These are phyloP conservation scores for Phyllostomus hastatus DNA, from an alignment of 2,113 vertebrate species.

Conservation along the genomic window DNA sequence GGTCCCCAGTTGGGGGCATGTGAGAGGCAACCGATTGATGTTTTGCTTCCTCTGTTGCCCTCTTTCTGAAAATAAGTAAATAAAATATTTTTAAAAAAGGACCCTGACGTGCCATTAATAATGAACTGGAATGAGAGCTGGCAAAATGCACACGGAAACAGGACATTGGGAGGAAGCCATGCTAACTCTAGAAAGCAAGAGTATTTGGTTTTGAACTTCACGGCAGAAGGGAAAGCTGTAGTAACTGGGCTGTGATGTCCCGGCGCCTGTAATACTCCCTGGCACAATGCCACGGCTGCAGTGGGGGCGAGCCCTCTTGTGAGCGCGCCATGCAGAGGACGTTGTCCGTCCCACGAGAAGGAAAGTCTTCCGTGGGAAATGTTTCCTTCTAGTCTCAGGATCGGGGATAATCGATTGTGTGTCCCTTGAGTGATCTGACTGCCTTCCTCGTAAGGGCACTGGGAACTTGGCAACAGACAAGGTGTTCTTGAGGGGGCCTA, in stretches of 20 bases:
- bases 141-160: neutral
- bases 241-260: neutral
- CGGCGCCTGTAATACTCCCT: neutral
- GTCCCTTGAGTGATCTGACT: neutral
- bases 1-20: too few species aligned
- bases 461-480: neutral
- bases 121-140: neutral
- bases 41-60: too few species aligned
- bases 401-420: neutral
- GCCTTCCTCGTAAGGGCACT: neutral
- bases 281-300: neutral
- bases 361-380: neutral
- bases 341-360: too few species aligned
- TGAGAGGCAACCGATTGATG: too few species aligned
- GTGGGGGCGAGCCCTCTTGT: neutral
- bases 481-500: neutral
- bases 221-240: neutral
- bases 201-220: neutral
- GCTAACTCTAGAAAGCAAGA: neutral
- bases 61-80: too few species aligned
- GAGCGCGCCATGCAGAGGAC: neutral
- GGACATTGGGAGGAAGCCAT: slow-evolving; percentile 1
- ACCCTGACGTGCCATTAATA: neutral
- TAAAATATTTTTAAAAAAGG: neutral
- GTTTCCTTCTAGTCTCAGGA: neutral